Evolutionary conservation across 2,797 vertebrate species (phyloP).

Genomic region (Sebastes baramenuke): DNA sequence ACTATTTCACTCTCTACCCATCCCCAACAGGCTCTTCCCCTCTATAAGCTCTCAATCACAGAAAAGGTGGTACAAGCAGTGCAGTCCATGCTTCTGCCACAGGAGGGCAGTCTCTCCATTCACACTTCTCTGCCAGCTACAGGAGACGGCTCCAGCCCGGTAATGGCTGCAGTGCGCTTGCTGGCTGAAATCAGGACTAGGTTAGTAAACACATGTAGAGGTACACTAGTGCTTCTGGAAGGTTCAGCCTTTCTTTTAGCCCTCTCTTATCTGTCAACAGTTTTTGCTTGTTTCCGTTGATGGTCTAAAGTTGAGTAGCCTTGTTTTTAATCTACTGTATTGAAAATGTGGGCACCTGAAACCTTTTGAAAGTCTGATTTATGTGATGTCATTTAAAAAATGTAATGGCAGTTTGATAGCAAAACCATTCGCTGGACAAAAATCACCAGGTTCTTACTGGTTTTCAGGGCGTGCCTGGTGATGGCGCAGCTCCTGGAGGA

Average conservation of each 20-base stretch:
- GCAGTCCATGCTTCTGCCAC: conserved; percentile 99
- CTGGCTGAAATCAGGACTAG: conserved; percentile 98
- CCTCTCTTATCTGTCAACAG: neutral
- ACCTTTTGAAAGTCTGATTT: neutral
- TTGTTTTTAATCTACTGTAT: neutral
- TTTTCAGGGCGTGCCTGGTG: conserved; percentile 92
- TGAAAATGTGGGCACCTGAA: neutral
- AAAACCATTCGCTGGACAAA: neutral
- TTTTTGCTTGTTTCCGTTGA: neutral
- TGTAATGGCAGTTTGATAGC: neutral
- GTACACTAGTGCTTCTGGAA: neutral
- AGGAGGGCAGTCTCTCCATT: conserved; percentile 99
- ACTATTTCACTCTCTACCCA: neutral
- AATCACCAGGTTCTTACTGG: neutral
- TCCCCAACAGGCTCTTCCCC: conserved; percentile 89
- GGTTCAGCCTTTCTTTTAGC: neutral
- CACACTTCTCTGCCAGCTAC: conserved; percentile 97
- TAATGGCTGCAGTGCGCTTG: conserved; percentile 97
- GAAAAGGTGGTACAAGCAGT: conserved; percentile 99
- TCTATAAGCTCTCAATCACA: conserved; percentile 99
- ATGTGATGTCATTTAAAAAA: neutral
- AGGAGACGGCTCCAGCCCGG: conserved; percentile 96
- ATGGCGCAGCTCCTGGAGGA: conserved; percentile 99
- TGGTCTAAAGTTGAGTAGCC: neutral
- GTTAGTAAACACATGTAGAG: conserved; percentile 69